A percentile compares a stretch with the other conserved stretches of the same genome.
phyloP scores from a whole-genome alignment of 1,140 invertebrate genomes.

The Homalodisca vitripennis region DNA sequence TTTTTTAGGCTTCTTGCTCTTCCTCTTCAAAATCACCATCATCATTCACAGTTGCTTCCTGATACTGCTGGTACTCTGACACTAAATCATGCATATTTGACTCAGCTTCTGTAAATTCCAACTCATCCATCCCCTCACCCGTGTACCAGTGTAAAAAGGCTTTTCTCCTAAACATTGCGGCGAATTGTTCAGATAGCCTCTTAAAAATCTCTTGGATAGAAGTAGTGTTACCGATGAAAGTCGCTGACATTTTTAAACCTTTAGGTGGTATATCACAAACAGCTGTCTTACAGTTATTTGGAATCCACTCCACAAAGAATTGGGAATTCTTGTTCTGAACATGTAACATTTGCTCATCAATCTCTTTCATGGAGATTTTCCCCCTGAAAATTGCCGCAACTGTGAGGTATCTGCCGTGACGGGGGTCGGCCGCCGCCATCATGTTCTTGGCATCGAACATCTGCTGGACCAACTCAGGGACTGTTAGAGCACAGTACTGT shows the following conservation, averaged over 20 bases:
- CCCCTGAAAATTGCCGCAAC: conserved; percentile 74
- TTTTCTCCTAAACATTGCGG: conserved; percentile 64
- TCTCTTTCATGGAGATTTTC: conserved; percentile 56
- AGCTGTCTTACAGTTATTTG: conserved; percentile 59
- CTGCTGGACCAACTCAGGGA: conserved; percentile 69
- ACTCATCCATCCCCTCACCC: conserved; percentile 57
- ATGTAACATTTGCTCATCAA: conserved; percentile 66
- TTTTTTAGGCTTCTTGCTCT: no score
- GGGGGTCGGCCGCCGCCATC: conserved; percentile 70
- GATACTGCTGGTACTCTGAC: conserved; percentile 73
- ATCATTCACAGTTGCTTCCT: conserved; percentile 56
- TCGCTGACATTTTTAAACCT: conserved; percentile 50
- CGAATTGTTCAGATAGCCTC: conserved; percentile 52
- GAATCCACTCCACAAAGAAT: conserved; percentile 62
- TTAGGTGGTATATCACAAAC: conserved; percentile 61
- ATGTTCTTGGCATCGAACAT: no score
- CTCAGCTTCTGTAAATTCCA: no score
- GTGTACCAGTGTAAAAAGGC: no score
- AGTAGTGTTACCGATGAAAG: conserved; percentile 47
- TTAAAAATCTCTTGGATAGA: conserved; percentile 48
- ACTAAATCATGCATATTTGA: conserved; percentile 43
- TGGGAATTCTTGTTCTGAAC: conserved; percentile 66
- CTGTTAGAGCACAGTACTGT: conserved; percentile 60
- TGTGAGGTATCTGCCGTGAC: no score
- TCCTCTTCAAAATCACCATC: background rate